Evolutionary conservation across 2,113 vertebrate genomes (phyloP), one percentile per base, ranked within the genome.

Genomic region (Chascanopsetta lugubris): DNA sequence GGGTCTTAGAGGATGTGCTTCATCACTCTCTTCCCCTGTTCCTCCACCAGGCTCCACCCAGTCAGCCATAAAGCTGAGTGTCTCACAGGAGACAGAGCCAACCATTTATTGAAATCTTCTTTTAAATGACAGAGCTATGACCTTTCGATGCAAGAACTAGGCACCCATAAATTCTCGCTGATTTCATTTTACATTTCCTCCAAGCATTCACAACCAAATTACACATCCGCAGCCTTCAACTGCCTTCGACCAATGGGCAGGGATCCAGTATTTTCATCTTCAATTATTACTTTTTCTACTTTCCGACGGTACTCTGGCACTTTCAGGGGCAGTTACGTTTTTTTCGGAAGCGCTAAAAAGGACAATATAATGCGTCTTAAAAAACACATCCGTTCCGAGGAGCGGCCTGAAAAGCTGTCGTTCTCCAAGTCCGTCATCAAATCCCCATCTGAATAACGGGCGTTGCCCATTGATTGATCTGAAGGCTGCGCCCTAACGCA

Each of bases 151-250:
- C 84, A 71, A 38, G 18, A 45, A n/a, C 73, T 68, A 60, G 63
- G 54, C 48, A 27, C 62, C 73, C 83, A 89, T 88, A 83, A 89
- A 89, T 87, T 85, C 73, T 79, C 38, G 6, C 57, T 65, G 81
- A 90, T 87, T 90, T 79, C 76, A 85, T 86, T 86, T 80, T 79
- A 85, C 83, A 85, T 90, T 81, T 89, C 71, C 83, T 88, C 72
- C 57, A 64, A 75, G 77, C 78, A 73, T 86, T 87, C 77, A 58
- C 61, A 78, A 66, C 73, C 61, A 84, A 85, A 87, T 85, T 78
- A 87, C 71, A 86, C 76, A 80, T 79, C 58, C 72, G 30, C 69
- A 64, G 60, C 53, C 42, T 42, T 42, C 38, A n/a, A 42, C 38
- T n/a, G 38, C 42, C 56, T 54, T 70, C 78, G 79, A 77, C 75